A percentile compares a stretch with the other conserved stretches of the same genome.
phyloP scores from a whole-genome alignment of 2,888 invertebrate species.

The Neoascia interrupta region DNA sequence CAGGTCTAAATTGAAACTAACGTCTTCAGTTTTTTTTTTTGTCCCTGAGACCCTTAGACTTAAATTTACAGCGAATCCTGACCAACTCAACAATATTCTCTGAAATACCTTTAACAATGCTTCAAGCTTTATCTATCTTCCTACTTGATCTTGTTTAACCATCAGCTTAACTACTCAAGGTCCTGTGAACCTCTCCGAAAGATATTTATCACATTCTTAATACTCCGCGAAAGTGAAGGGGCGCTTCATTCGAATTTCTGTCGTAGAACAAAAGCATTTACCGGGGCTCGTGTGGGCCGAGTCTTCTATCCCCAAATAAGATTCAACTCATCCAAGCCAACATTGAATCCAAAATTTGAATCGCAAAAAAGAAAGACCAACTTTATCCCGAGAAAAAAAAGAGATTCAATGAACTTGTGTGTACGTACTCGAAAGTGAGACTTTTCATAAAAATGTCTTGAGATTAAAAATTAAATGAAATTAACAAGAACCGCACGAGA shows the following conservation, averaged over 20 bases:
- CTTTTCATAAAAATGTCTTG: constrained; percentile 14
- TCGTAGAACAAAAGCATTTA: not conserved
- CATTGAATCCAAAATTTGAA: constrained; percentile 19
- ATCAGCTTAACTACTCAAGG: not conserved
- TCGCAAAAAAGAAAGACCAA: constrained; percentile 14
- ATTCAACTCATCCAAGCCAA: too few species aligned
- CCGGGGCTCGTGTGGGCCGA: too few species aligned
- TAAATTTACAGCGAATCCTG: too few species aligned
- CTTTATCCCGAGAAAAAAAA: not conserved
- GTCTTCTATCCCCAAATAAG: not conserved
- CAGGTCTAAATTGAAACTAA: too few species aligned
- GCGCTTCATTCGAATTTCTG: not conserved
- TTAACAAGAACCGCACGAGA: constrained; percentile 8
- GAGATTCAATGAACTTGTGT: constrained; percentile 29
- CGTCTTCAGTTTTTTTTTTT: too few species aligned
- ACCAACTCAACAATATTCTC: too few species aligned
- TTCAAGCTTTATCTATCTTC: too few species aligned
- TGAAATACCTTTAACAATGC: too few species aligned
- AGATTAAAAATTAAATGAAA: constrained; percentile 19
- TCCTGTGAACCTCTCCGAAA: not conserved
- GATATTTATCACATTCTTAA: not conserved
- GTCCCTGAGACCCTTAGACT: too few species aligned
- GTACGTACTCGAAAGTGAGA: constrained; percentile 21
- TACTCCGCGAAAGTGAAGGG: constrained; percentile 5
- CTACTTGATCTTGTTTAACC: constrained; percentile 1